These are phyloP conservation scores for Zhuqinia jingwanae DNA, from an alignment of 2,888 invertebrate genomes.

Conservation along the genomic window DNA sequence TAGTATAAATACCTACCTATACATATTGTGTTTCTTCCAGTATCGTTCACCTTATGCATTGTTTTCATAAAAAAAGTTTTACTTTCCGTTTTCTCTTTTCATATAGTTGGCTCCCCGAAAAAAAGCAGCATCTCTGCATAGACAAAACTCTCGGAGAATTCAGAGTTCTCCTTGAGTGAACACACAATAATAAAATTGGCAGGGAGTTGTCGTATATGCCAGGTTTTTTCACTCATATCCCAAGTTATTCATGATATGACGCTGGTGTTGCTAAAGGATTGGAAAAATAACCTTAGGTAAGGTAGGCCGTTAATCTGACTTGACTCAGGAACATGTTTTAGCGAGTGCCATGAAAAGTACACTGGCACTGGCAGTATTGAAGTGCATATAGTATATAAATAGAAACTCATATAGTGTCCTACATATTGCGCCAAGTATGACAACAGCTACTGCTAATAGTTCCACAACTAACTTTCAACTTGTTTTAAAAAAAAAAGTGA, in stretches of 20 bases:
- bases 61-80: slow-evolving; percentile 33
- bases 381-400: too few species aligned
- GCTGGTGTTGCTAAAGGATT: slow-evolving; percentile 61
- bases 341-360: background rate
- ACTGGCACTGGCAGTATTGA: slow-evolving; percentile 10
- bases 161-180: slow-evolving; percentile 50
- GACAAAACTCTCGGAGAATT: slow-evolving; percentile 43
- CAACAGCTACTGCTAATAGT: background rate
- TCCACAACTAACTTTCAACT: slow-evolving; percentile 10
- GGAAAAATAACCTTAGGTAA: slow-evolving; percentile 54
- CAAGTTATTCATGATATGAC: slow-evolving; percentile 67
- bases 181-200: slow-evolving; percentile 67
- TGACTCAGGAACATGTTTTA: slow-evolving; percentile 32
- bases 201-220: slow-evolving; percentile 56
- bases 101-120: background rate
- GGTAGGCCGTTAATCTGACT: slow-evolving; percentile 47
- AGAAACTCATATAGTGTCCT: slow-evolving; percentile 22
- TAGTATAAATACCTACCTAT: too few species aligned
- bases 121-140: slow-evolving; percentile 8
- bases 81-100: slow-evolving; percentile 4
- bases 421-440: slow-evolving; percentile 20
- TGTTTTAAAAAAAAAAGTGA: slow-evolving; percentile 6
- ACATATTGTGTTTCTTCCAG: background rate
- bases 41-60: slow-evolving; percentile 10
- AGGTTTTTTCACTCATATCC: slow-evolving; percentile 47